Evolutionary conservation across 2,888 invertebrate species (phyloP).

Genomic region (Nowickia ferox): DNA sequence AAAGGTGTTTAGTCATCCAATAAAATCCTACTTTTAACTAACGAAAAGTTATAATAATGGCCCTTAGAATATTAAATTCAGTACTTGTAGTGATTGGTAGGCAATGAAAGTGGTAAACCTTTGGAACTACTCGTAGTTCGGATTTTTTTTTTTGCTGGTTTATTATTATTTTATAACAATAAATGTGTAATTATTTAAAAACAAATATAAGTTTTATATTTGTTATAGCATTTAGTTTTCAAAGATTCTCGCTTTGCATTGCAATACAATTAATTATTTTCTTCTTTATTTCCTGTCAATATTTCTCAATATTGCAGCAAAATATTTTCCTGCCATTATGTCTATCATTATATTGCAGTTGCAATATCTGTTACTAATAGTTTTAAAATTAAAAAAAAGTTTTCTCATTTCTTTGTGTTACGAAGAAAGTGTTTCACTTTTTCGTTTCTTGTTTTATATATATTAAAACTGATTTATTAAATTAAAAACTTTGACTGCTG

Average conservation of each 20-base stretch:
- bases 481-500: conserved; percentile 41
- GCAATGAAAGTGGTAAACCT: too few species aligned
- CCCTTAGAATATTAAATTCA: too few species aligned
- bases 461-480: conserved; percentile 40
- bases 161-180: too few species aligned
- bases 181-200: too few species aligned
- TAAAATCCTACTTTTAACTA: too few species aligned
- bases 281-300: conserved; percentile 7
- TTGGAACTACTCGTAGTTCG: too few species aligned
- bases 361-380: conserved; percentile 18
- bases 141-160: too few species aligned
- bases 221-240: not conserved
- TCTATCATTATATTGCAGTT: conserved; percentile 33
- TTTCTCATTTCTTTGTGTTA: conserved; percentile 22
- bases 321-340: conserved; percentile 18
- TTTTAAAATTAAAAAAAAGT: conserved; percentile 39
- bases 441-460: conserved; percentile 11
- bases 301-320: not conserved
- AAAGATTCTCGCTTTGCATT: conserved; percentile 2
- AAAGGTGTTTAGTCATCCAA: too few species aligned
- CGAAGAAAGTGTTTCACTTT: not conserved
- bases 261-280: conserved; percentile 35
- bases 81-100: too few species aligned
- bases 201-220: too few species aligned
- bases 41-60: too few species aligned